Base-by-base conservation (phyloP, 30 jellyfish, hydroid and myxozoan genomes). In the Sanderia malayensis region DNA sequence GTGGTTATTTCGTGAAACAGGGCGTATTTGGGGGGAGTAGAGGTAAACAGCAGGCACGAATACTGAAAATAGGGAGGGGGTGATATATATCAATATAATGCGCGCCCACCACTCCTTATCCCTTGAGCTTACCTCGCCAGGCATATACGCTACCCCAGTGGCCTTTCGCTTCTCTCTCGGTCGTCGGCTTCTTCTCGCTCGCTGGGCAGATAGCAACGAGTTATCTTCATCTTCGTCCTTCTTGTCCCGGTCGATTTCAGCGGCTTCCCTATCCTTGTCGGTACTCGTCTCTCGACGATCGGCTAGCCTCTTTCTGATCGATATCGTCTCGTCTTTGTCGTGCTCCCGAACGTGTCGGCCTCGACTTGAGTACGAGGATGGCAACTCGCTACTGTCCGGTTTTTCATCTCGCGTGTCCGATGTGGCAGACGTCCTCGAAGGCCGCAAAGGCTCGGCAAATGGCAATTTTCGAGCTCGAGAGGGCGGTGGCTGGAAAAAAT, bases 81-180 rank as follows among this genome's bases (percentile, higher is more conserved):
- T 8, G 24, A 24, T 8, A n/a, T 6, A 23, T 2, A 10, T 17
- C 17, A 46, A 19, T 8, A 23, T 33, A 46, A 24, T 10, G 75
- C 30, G 24, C 25, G 44, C 57, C 53, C 31, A n/a, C n/a, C n/a
- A 62, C 2, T 25, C 28, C 23, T 21, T n/a, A 67, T 31, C 28
- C 27, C 25, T 8, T 31, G 60, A n/a, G 32, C 93, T 17, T 41
- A 87, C 96, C 92, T 87, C 96, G 49, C 72, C 96, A 4, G 96
- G 94, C 94, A 87, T 78, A 49, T 79, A 87, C 29, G 94, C 94
- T 15, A 87, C 96, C n/a, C 96, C 96, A n/a, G 96, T 87, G 25
- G 94, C 81, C 46, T 84, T 87, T 11, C 96, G 89, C 28, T 80
- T 64, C 73, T 87, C 96, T 44, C 96, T 77, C 20, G 87, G 81